phyloP scores from a whole-genome alignment of 2,888 invertebrate species.

The Hirtodrosophila alboralis region DNA sequence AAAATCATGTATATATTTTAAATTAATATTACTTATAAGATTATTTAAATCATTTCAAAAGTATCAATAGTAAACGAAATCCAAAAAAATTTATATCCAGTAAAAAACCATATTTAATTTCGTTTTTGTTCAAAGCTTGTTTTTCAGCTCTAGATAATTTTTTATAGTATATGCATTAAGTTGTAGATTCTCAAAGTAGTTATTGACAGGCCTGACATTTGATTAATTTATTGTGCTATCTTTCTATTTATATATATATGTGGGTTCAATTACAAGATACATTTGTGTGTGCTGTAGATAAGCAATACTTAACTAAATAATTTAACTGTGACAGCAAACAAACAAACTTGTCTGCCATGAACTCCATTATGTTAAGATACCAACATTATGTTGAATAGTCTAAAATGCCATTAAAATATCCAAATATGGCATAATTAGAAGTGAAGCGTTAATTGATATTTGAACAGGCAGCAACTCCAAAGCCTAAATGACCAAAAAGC shows the following conservation, averaged over 20 bases:
- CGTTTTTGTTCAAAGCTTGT: too few relatives aligned
- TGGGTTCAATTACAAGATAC: slow-evolving; percentile 10
- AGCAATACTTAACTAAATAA: slow-evolving; percentile 11
- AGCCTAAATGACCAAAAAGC: slow-evolving; percentile 14
- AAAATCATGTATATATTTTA: too few relatives aligned
- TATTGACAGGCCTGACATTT: slow-evolving; percentile 15
- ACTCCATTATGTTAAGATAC: slow-evolving; percentile 18
- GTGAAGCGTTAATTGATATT: slow-evolving; percentile 55
- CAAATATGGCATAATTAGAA: slow-evolving; percentile 61
- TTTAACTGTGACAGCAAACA: slow-evolving; percentile 15
- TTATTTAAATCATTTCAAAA: too few relatives aligned
- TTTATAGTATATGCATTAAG: background rate
- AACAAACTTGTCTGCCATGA: slow-evolving; percentile 30
- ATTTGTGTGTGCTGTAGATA: slow-evolving; percentile 12
- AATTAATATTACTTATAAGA: too few relatives aligned
- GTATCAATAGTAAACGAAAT: too few relatives aligned
- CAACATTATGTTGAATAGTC: slow-evolving; percentile 9
- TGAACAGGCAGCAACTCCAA: slow-evolving; percentile 39
- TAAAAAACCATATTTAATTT: too few relatives aligned
- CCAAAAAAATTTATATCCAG: too few relatives aligned
- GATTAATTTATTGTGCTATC: slow-evolving; percentile 12
- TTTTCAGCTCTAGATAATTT: too few relatives aligned
- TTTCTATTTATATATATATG: background rate
- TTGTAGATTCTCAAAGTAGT: slow-evolving; percentile 6
- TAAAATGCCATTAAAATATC: slow-evolving; percentile 38